phyloP scores from a whole-genome alignment of 2,113 vertebrate species.

The Spermophilus dauricus region DNA sequence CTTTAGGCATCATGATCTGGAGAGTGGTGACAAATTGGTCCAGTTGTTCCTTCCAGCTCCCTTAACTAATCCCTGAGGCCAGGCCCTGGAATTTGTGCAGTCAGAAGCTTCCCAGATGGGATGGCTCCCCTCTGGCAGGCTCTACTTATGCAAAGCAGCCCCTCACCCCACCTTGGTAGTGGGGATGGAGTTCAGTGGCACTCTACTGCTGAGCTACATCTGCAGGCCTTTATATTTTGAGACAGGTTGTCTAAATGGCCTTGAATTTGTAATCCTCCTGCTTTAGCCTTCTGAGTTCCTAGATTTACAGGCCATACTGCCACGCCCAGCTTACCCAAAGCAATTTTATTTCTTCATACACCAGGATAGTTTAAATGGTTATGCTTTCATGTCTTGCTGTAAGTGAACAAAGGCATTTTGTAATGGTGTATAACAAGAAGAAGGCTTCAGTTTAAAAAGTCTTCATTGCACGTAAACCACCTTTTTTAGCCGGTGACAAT shows the following conservation, averaged over 20 bases:
- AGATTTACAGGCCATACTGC: neutral
- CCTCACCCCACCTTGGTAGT: no score
- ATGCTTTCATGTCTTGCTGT: neutral
- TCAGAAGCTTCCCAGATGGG: no score
- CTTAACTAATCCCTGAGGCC: neutral
- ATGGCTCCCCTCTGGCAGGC: neutral
- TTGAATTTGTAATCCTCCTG: neutral
- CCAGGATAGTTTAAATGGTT: neutral
- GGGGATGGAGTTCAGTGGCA: no score
- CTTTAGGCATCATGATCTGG: neutral
- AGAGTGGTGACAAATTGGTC: neutral
- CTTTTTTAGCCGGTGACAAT: neutral
- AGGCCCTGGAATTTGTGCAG: neutral
- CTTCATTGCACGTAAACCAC: neutral
- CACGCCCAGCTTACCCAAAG: neutral
- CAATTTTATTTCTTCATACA: neutral
- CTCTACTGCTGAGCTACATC: no score
- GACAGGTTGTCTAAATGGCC: neutral
- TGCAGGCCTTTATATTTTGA: neutral
- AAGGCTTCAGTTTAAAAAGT: neutral
- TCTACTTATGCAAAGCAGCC: neutral
- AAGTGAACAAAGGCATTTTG: neutral
- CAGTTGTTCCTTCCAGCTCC: neutral
- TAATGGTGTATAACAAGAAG: neutral
- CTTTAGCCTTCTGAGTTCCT: neutral